Evolutionary conservation across 2,113 vertebrate species (phyloP), one percentile per base, ranked within the genome.

Genomic region (Panurus biarmicus): DNA sequence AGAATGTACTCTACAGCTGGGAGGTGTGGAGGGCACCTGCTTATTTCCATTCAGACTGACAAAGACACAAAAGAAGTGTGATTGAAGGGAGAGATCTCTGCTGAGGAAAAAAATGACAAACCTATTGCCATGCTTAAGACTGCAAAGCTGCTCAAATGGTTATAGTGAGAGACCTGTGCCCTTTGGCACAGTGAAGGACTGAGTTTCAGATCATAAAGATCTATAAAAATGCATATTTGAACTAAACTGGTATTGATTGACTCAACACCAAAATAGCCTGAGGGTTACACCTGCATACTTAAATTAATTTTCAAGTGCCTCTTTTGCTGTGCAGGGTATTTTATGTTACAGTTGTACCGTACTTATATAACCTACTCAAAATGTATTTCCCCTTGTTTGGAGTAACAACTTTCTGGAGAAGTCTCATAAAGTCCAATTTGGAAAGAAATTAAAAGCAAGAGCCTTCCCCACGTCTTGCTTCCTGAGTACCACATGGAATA

Each of bases 291-390:
- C 96, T 97, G 95, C 93, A 94, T 38, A 95, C 95, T 94, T 85
- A 53, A 95, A 97, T 86, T 96, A 97, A 96, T 96, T 96, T 95
- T 95, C 85, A 96, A 96, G 96, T 93, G 79, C 92, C 94, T 95
- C 94, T 96, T 82, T 67, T 83, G 92, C 83, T 94, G 61, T 48
- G 85, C 84, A 83, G 76, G 71, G 65, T 81, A 45, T 94, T 93
- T 96, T 94, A 86, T 72, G 93, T 84, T 85, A 90, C 80, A 58
- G 86, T 89, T 65, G 69, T 77, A 94, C 79, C 25, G 5, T 53
- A 72, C 88, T 97, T 96, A 92, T 20, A 91, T 86, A 95, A 95
- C 60, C 85, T 69, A 86, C 94, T 94, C 23, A 6, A 94, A 96
- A 92, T 17, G 57, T 96, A 95, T 95, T 97, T 96, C 88, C 88